Conservation (phyloP, 2,888 invertebrate species). For the Ophioninae sp. region DNA sequence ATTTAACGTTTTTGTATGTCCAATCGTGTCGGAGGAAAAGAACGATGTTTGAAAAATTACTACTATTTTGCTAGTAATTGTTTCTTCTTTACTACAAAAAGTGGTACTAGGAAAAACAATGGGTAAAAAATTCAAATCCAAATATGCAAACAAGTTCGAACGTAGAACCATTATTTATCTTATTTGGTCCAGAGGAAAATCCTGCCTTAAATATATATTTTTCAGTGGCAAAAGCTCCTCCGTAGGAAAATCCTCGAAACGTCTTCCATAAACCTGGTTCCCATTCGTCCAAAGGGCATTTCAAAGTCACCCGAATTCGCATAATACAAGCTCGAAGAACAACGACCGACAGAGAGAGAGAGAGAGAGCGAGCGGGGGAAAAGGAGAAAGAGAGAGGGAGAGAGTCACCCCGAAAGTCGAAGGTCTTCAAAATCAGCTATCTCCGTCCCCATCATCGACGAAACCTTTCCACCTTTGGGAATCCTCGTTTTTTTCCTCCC, state of each 20-base stretch:
- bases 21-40: too few species aligned
- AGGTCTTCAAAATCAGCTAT: constrained; percentile 57
- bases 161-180: too few species aligned
- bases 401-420: background rate
- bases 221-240: background rate
- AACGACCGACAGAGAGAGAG: background rate
- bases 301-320: background rate
- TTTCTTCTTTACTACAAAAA: too few species aligned
- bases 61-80: too few species aligned
- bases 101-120: too few species aligned
- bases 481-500: constrained; percentile 30
- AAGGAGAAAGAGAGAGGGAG: too few species aligned
- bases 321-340: background rate
- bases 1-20: too few species aligned
- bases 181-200: too few species aligned
- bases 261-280: background rate
- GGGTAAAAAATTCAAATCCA: too few species aligned
- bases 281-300: background rate
- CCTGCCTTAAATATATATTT: background rate
- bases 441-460: constrained; percentile 3
- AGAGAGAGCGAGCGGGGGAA: too few species aligned
- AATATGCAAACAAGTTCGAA: too few species aligned
- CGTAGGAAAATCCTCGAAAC: background rate
- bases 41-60: too few species aligned
- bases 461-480: constrained; percentile 16